A percentile compares a stretch with the other conserved stretches of the same genome.
These are phyloP conservation scores for Cactoblastis cactorum DNA, from an alignment of 2,888 invertebrate genomes.

Conservation along the genomic window DNA sequence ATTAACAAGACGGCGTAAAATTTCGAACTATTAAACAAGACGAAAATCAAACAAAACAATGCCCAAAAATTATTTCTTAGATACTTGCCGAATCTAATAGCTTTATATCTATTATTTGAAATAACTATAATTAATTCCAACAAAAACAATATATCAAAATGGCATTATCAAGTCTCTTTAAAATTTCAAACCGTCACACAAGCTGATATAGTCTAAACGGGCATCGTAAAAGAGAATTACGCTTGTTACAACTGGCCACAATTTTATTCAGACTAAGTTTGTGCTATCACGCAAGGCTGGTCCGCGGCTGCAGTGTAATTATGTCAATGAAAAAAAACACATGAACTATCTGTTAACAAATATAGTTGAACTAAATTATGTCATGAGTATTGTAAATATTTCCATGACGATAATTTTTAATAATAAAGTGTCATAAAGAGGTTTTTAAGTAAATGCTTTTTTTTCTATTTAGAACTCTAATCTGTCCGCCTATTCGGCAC, in stretches of 20 bases:
- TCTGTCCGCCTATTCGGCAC: no score
- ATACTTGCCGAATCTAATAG: no score
- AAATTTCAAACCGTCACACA: constrained; percentile 42
- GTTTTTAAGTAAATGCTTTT: no score
- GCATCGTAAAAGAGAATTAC: constrained; percentile 53
- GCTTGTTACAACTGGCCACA: constrained; percentile 49
- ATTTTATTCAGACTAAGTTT: constrained; percentile 45
- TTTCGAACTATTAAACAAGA: constrained; percentile 39
- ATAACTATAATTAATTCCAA: not conserved
- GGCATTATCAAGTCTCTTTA: constrained; percentile 31
- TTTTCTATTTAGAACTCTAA: no score
- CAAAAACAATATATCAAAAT: constrained; percentile 30
- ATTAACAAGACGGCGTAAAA: not conserved
- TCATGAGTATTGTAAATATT: not conserved
- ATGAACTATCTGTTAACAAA: not conserved
- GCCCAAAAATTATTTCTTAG: no score
- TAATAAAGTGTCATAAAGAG: no score
- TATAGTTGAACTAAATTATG: not conserved
- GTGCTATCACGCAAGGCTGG: constrained; percentile 42
- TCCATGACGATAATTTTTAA: not conserved
- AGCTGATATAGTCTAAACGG: constrained; percentile 44
- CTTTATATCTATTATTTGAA: no score
- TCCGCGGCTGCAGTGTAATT: constrained; percentile 20
- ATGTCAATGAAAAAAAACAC: constrained; percentile 15
- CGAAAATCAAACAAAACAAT: no score